Evolutionary conservation across 2,888 invertebrate species (phyloP), one percentile per base, ranked within the genome.

Genomic region (Coecobrya sp.): DNA sequence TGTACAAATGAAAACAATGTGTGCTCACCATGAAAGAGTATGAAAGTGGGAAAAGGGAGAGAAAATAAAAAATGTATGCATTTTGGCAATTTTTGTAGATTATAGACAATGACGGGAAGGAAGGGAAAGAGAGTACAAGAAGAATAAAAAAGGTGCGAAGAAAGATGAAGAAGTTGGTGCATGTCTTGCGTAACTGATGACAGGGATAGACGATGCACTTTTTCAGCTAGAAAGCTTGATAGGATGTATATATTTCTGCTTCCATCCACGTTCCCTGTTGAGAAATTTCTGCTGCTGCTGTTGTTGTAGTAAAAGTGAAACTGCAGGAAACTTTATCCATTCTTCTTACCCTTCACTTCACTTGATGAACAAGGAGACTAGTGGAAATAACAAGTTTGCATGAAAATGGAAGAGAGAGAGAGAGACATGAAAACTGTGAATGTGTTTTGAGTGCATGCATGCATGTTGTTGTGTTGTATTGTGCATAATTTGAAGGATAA

Each of bases 171-270:
- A 84, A 84, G 70, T 36, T 82, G 68, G 81, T 89, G 70, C 70
- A 36, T 30, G 68, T 82, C 89, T 84, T 89, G 89, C 82, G 86
- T 65, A 85, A 85, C 86, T 91, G 90, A 91, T 91, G 90, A 91
- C 90, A 91, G 81, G 86, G 85, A 89, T 76, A 52, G 86, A 86
- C 59, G 82, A 82, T 82, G 82, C 82, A 55, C 59, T 81, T 55
- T 68, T 81, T 70, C 19, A 42, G 70, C n/a, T 42, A 36, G 36
- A 73, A 42, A 19, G 19, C 19, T 11, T 73, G 19, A 68, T 68
- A 68, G 68, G 30, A 68, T 68, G 13, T 68, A 30, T 30, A 68
- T 27, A 30, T 68, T 7, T 68, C 3, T 16, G 25, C 7, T 36
- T 30, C 30, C 68, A 19, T 79, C 55, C 81, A 27, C 42, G 36